Base-by-base conservation (phyloP, 2,113 vertebrate species). In the Gallinago paraguaiae region DNA sequence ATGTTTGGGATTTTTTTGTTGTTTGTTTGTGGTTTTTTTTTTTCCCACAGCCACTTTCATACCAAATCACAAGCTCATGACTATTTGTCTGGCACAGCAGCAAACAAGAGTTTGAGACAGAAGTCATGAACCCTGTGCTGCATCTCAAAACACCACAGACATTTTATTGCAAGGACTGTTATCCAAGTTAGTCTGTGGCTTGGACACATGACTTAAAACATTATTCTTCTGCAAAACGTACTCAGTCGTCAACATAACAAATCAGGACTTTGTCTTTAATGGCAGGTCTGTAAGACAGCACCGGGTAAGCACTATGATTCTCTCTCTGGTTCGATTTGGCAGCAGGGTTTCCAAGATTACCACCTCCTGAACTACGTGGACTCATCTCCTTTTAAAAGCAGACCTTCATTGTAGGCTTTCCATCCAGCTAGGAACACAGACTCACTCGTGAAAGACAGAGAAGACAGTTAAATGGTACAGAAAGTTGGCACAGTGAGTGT, bases 21-120 rank as follows among this genome's bases (percentile, higher is more conserved):
- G 14, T 46, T 28, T 14, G 8, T 24, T n/a, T 22, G 13, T 11
- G 13, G 28, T 11, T 5, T 16, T 48, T 60, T 18, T 27, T 69
- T 54, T 71, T 18, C 14, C 51, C 80, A 63, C 6, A 6, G 75
- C 19, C 51, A 92, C 31, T 93, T 94, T 39, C 85, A 68, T 53
- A 96, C 41, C 63, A 83, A 80, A 94, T 96, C 88, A 95, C 90
- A 90, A 94, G 71, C 64, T 91, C 78, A 92, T 93, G 90, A 96
- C 84, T 95, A 68, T 91, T 96, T 56, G 43, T 89, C 90, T 96
- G 93, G 90, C 92, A 93, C 10, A 72, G 75, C 57, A 88, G 90
- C 79, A 86, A 84, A 82, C 71, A 85, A 88, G 54, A 93, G 85
- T 37, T 94, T 54, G 43, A 96, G 79, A 82, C 54, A 77, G 23